Conservation (phyloP, 2,888 invertebrate species). For the Cepaea hortensis region DNA sequence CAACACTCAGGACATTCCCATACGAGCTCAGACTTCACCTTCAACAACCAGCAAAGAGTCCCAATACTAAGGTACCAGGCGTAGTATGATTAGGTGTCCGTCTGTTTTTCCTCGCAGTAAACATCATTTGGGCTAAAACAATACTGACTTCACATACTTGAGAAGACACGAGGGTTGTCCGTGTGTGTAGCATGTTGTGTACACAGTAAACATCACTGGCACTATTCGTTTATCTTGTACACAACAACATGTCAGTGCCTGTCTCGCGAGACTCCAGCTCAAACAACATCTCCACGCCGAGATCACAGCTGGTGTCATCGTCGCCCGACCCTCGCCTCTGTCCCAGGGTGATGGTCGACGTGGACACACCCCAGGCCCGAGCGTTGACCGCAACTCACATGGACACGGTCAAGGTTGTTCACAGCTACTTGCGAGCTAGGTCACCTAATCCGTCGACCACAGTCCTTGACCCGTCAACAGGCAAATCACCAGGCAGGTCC, state of each 20-base stretch:
- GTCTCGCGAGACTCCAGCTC: neutral
- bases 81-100: too few relatives aligned
- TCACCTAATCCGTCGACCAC: neutral
- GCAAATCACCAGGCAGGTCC: neutral
- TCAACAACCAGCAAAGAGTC: too few relatives aligned
- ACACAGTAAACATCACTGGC: neutral
- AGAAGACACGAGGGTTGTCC: too few relatives aligned
- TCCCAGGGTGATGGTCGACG: constrained; percentile 29
- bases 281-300: neutral
- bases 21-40: too few relatives aligned
- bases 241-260: neutral
- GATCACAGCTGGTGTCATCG: neutral
- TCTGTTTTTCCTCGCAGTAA: too few relatives aligned
- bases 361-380: neutral
- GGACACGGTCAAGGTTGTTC: constrained; percentile 28
- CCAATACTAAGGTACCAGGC: too few relatives aligned
- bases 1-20: too few relatives aligned
- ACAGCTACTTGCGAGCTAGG: constrained; percentile 30
- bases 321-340: constrained; percentile 31
- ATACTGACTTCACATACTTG: too few relatives aligned
- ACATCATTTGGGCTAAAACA: too few relatives aligned
- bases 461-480: neutral
- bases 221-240: neutral
- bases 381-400: constrained; percentile 6
- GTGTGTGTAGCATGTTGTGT: too few relatives aligned